Evolutionary conservation across 2,888 invertebrate genomes (phyloP), one percentile per base, ranked within the genome.

Genomic region (Ametastegia equiseti): DNA sequence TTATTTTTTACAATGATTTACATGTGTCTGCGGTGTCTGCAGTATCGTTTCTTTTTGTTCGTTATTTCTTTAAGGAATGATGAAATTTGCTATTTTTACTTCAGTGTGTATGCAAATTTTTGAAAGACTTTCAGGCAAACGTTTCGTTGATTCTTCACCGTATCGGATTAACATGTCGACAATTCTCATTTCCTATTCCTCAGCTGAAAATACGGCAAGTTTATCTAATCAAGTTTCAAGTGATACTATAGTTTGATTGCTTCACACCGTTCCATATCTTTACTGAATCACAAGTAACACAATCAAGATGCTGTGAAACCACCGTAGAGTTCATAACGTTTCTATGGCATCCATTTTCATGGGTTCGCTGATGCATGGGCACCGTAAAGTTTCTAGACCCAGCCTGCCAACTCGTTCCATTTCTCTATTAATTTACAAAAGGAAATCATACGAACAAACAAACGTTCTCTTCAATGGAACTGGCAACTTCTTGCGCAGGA

Each of bases 401-500:
- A 23, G 30, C 30, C 27, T 30, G 19, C 19, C 65, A n/a, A 19
- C 65, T 39, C 19, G 33, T 67, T 1, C 65, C 65, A 39, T 67
- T 67, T 67, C 65, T 67, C 36, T 39, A 67, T 39, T 67, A 67
- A 67, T 67, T 67, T 67, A 67, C 65, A 67, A 67, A 36, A 67
- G 65, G 65, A 67, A 67, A 39, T 67, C 65, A 19, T 67, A 67
- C 36, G 27, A 67, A 67, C 65, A 3, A 67, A 67, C 65, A 39
- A n/a, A n/a, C 19, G 65, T 67, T 67, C 36, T n/a, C 19, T 39
- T 15, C 19, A 36, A 19, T 67, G 7, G 39, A 0, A 36, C 19
- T 19, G 65, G 19, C n/a, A 36, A 15, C 6, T 33, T 33, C n/a
- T 23, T 9, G 36, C 6, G 19, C 19, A 39, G 65, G 65, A 30